phyloP scores from a whole-genome alignment of 2,113 vertebrate genomes.

The Sinocyclocheilus anophthalmus region DNA sequence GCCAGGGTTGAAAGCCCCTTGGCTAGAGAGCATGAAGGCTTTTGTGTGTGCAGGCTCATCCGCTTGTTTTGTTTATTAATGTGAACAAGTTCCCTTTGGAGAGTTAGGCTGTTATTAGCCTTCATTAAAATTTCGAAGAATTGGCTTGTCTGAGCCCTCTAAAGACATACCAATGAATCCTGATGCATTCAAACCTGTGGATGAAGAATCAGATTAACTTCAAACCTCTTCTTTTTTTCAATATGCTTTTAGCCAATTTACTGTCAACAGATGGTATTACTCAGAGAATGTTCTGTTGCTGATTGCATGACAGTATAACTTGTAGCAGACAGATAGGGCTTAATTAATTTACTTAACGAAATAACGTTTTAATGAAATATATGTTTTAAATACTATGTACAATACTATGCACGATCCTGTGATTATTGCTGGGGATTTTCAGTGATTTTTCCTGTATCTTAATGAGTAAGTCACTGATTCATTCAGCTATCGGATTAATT shows the following conservation, averaged over 20 bases:
- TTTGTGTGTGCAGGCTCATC: slow-evolving; percentile 31
- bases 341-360: neutral
- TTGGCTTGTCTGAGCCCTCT: slow-evolving; percentile 33
- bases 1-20: slow-evolving; percentile 56
- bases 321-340: neutral
- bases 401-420: neutral
- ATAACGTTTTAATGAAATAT: neutral
- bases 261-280: neutral
- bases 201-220: neutral
- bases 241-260: neutral
- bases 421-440: neutral
- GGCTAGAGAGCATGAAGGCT: slow-evolving; percentile 28
- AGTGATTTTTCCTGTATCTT: neutral
- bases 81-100: slow-evolving; percentile 49
- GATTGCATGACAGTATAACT: neutral
- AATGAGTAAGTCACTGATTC: too few species aligned
- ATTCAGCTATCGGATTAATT: neutral
- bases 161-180: neutral
- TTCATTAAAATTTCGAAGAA: slow-evolving; percentile 48
- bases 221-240: neutral
- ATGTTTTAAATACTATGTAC: neutral
- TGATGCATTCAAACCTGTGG: neutral
- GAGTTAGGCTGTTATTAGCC: slow-evolving; percentile 42
- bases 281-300: neutral
- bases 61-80: slow-evolving; percentile 51